Percentiles rank a stretch among this genome's conserved stretches.
These are phyloP conservation scores for Eudyptes chrysolophus DNA, from an alignment of 2,113 vertebrate species.

Conservation along the genomic window DNA sequence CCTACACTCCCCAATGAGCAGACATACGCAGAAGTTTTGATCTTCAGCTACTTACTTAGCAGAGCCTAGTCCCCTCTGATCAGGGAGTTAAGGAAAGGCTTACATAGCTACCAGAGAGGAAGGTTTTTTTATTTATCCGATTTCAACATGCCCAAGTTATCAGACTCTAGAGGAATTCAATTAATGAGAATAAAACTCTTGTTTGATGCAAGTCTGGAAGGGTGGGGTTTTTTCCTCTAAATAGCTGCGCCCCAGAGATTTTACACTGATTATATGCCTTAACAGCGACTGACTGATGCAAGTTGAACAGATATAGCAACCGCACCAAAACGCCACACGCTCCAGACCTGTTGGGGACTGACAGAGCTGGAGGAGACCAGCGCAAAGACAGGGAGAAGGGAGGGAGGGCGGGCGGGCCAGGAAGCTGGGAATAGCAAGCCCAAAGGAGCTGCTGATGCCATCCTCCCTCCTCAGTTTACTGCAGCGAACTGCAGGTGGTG, in stretches of 20 bases:
- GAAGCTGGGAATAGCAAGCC: background rate
- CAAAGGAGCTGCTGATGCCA: background rate
- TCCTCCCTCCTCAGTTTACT: background rate
- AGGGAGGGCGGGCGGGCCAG: background rate
- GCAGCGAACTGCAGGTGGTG: background rate
- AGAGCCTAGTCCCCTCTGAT: slow-evolving; percentile 40
- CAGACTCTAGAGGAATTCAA: slow-evolving; percentile 59
- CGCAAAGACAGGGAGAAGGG: background rate
- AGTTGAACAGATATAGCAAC: background rate
- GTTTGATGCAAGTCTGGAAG: slow-evolving; percentile 55
- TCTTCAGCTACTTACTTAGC: slow-evolving; percentile 22
- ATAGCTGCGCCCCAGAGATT: slow-evolving; percentile 47
- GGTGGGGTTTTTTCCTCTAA: background rate
- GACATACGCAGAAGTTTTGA: slow-evolving; percentile 4
- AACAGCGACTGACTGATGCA: background rate
- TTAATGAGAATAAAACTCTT: slow-evolving; percentile 59
- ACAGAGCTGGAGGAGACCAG: background rate
- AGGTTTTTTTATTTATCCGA: slow-evolving; percentile 60
- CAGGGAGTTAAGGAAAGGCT: slow-evolving; percentile 46
- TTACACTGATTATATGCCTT: slow-evolving; percentile 13
- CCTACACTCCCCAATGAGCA: background rate
- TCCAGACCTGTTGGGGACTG: background rate
- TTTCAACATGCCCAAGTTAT: slow-evolving; percentile 54
- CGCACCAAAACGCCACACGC: accelerated
- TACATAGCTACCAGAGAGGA: slow-evolving; percentile 33